These are phyloP conservation scores for Lasioglossum lativentre DNA, from an alignment of 2,888 invertebrate genomes.

Conservation along the genomic window DNA sequence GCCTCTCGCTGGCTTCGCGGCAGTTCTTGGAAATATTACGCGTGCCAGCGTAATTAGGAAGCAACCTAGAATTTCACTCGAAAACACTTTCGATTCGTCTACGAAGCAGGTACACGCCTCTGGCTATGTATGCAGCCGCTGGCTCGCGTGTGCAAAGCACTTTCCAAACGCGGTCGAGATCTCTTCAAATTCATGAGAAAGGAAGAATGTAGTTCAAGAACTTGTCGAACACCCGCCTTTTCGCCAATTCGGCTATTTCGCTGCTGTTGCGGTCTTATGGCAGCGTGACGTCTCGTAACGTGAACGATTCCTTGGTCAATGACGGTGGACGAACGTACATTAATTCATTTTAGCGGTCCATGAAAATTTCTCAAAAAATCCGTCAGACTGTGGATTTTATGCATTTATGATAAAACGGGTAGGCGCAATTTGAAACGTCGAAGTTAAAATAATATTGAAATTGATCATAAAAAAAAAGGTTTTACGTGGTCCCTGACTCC, in stretches of 20 bases:
- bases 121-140: conserved; percentile 18
- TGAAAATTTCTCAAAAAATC: too few relatives aligned
- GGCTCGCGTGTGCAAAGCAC: conserved; percentile 12
- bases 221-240: conserved; percentile 30
- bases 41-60: not conserved
- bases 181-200: conserved; percentile 60
- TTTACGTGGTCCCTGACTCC: too few relatives aligned
- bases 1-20: not conserved
- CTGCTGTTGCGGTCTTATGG: not conserved
- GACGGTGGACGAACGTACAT: not conserved
- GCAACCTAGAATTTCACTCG: not conserved
- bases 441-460: too few relatives aligned
- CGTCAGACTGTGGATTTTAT: too few relatives aligned
- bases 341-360: too few relatives aligned
- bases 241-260: conserved; percentile 27
- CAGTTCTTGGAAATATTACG: not conserved
- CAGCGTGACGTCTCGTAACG: not conserved
- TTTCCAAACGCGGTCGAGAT: conserved; percentile 55
- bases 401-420: too few relatives aligned
- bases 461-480: too few relatives aligned
- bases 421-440: too few relatives aligned
- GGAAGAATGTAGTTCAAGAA: conserved; percentile 58
- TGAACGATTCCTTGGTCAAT: not conserved
- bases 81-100: conserved; percentile 8
- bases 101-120: not conserved